Conservation (phyloP, 2,797 vertebrate species). For the Paguma larvata region DNA sequence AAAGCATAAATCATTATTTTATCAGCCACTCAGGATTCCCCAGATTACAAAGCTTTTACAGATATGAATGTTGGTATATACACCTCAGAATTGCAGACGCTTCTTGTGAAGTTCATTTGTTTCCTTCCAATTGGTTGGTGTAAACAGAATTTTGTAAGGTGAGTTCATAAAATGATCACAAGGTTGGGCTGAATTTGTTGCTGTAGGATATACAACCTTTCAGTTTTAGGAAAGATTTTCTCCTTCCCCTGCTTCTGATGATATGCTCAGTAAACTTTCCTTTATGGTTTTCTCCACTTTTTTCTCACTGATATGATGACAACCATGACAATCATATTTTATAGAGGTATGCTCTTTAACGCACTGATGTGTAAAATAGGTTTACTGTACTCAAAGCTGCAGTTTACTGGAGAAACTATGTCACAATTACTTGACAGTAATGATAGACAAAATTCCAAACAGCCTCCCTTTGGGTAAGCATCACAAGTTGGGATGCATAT, state of each 20-base stretch:
- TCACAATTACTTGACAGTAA: constrained; percentile 73
- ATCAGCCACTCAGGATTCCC: neutral
- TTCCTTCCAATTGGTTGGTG: neutral
- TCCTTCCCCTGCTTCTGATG: neutral
- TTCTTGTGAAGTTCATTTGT: neutral
- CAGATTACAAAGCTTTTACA: neutral
- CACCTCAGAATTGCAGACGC: neutral
- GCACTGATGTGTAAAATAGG: constrained; percentile 78
- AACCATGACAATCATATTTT: constrained; percentile 76
- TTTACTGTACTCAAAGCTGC: constrained; percentile 77
- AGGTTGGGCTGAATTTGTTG: neutral
- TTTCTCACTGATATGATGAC: constrained; percentile 61
- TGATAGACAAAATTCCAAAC: constrained; percentile 68
- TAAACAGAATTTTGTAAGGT: neutral
- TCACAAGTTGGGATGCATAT: neutral
- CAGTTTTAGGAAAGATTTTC: neutral
- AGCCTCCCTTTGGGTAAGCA: constrained; percentile 43
- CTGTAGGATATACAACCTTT: neutral
- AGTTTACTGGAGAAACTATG: constrained; percentile 63
- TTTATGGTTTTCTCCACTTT: constrained; percentile 66
- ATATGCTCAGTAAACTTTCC: constrained; percentile 77
- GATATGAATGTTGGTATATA: neutral
- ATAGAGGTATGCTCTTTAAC: constrained; percentile 68
- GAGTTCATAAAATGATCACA: neutral
- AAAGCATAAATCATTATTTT: constrained; percentile 57